Evolutionary conservation across 2,797 vertebrate genomes (phyloP), one percentile per base, ranked within the genome.

Genomic region (Scarus forsteni): DNA sequence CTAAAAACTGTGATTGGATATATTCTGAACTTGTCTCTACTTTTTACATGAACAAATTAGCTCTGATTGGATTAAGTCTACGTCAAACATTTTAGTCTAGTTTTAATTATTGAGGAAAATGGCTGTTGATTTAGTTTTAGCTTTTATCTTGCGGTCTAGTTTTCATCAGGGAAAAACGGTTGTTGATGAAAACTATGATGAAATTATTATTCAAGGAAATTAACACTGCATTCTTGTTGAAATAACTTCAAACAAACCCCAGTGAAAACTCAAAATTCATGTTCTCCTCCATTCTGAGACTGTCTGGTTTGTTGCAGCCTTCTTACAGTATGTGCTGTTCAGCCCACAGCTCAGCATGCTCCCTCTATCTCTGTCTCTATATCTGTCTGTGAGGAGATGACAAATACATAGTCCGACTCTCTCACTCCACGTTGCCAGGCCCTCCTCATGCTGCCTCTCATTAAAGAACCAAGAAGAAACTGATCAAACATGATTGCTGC

Each of bases 401-500:
- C 65, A 76, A 73, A 79, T 57, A 75, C 81, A 71, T 62, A 70
- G 67, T 63, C 61, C 69, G 75, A 59, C 66, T 50, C 66, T 72
- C 79, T 73, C 6, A 36, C 55, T 2, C 50, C 59, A 10, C 6
- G 46, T 73, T 64, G 53, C 27, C 39, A 19, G 3, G 13, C 35
- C 43, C 46, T 58, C 51, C 50, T 66, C 5, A 36, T 13, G 38
- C 60, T 59, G 48, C 42, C 12, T 71, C 67, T 82, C 71, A 58
- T 81, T 75, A 81, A 66, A 35, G 40, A 67, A 54, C 48, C 16
- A 38, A 45, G 57, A 10, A 75, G 54, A 60, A 54, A 77, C 53
- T 68, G 80, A 88, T 86, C 80, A 83, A 77, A 74, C 71, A 18
- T 12, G 1, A 66, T 65, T 66, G 66, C 73, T 10, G 45, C 72